These are phyloP conservation scores for Poeciliopsis turrubarensis DNA, from an alignment of 2,113 vertebrate species.

Conservation along the genomic window DNA sequence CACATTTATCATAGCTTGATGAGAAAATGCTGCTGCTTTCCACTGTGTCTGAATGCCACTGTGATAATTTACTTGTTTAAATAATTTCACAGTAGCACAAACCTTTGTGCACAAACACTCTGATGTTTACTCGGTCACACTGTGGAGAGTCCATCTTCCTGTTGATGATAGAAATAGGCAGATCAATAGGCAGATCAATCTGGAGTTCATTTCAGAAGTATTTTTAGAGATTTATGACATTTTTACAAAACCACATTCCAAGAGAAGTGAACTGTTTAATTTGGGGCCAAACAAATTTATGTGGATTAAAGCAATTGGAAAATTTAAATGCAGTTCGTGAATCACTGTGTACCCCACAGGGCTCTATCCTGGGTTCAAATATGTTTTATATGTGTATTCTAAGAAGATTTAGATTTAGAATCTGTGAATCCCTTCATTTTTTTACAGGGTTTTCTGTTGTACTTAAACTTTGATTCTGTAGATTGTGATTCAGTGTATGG, in stretches of 20 bases:
- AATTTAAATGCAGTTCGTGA: background rate
- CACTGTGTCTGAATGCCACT: conserved; percentile 10
- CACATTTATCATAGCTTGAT: background rate
- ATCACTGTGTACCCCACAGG: too few relatives aligned
- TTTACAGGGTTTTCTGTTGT: too few relatives aligned
- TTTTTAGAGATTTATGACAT: background rate
- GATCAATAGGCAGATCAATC: background rate
- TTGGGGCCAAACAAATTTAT: too few relatives aligned
- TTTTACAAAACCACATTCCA: background rate
- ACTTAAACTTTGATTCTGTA: too few relatives aligned
- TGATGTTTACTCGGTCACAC: conserved; percentile 20
- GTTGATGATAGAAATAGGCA: conserved; percentile 5
- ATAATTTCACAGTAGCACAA: background rate
- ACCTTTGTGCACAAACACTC: conserved; percentile 24
- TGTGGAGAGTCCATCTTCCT: conserved; percentile 11
- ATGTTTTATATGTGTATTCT: too few relatives aligned
- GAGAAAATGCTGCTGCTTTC: conserved; percentile 16
- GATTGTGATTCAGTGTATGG: too few relatives aligned
- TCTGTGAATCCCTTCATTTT: too few relatives aligned
- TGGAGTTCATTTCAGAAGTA: background rate
- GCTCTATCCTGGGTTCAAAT: too few relatives aligned
- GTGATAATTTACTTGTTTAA: background rate
- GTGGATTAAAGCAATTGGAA: background rate
- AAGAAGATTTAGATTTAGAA: too few relatives aligned
- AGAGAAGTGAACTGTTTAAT: too few relatives aligned